A percentile compares a stretch with the other conserved stretches of the same genome.
These are phyloP conservation scores for Corydoras maculifer DNA, from an alignment of 2,113 vertebrate genomes.

Conservation along the genomic window DNA sequence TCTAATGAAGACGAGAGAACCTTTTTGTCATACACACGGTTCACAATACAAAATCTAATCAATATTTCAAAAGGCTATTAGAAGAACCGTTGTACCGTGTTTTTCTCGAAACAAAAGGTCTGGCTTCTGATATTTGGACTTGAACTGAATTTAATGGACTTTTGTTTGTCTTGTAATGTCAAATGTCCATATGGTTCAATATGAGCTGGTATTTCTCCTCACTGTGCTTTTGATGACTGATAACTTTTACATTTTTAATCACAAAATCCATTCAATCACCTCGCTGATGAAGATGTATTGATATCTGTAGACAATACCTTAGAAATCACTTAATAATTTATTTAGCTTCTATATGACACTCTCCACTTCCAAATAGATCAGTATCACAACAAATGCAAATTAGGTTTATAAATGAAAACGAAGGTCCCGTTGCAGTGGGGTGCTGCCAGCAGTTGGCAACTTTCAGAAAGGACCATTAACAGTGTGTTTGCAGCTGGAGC, in stretches of 20 bases:
- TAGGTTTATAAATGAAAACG: slow-evolving; percentile 33
- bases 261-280: slow-evolving; percentile 10
- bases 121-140: slow-evolving; percentile 1
- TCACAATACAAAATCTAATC: no score
- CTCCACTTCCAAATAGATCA: slow-evolving; percentile 1
- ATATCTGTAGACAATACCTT: slow-evolving; percentile 1
- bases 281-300: not conserved
- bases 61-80: no score
- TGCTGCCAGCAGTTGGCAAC: slow-evolving; percentile 15
- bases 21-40: no score
- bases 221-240: not conserved
- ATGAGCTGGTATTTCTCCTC: not conserved
- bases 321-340: slow-evolving; percentile 20
- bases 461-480: not conserved
- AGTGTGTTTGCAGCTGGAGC: slow-evolving; percentile 59
- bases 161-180: not conserved
- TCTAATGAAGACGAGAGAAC: no score
- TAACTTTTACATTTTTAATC: not conserved
- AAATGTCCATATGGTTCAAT: not conserved
- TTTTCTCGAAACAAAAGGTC: no score
- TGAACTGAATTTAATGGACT: not conserved
- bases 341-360: not conserved
- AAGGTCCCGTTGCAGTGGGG: slow-evolving; percentile 5
- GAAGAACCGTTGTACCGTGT: no score
- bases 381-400: slow-evolving; percentile 24